phyloP scores from a whole-genome alignment of 1,140 invertebrate genomes.

The Drosophila paulistorum region DNA sequence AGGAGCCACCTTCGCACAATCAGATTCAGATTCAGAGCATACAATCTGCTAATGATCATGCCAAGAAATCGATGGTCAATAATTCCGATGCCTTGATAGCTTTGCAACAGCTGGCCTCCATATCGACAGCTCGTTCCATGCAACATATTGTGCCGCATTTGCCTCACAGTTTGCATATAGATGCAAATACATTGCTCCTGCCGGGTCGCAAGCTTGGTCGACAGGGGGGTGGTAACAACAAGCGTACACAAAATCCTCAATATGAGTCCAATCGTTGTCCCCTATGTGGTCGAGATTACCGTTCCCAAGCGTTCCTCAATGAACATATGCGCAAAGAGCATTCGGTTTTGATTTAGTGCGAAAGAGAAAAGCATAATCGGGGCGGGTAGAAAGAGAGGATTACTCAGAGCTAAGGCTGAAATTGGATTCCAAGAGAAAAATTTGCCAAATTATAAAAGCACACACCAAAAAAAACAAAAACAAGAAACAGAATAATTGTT shows the following conservation, averaged over 20 bases:
- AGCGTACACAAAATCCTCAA: slow-evolving; percentile 46
- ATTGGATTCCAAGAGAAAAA: slow-evolving; percentile 53
- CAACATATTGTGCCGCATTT: slow-evolving; percentile 65
- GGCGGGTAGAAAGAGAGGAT: background rate
- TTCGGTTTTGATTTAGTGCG: slow-evolving; percentile 72
- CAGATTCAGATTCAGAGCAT: slow-evolving; percentile 14
- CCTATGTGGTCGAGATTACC: slow-evolving; percentile 72
- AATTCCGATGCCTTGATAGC: slow-evolving; percentile 71
- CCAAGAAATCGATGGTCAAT: slow-evolving; percentile 51
- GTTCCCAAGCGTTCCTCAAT: slow-evolving; percentile 78
- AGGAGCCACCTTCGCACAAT: slow-evolving; percentile 49
- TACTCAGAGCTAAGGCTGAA: slow-evolving; percentile 44
- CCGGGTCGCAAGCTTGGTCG: slow-evolving; percentile 60
- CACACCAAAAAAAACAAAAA: slow-evolving; percentile 71
- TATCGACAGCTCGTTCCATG: slow-evolving; percentile 71
- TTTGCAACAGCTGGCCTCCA: slow-evolving; percentile 77
- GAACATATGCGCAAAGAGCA: slow-evolving; percentile 82
- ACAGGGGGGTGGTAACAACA: slow-evolving; percentile 53
- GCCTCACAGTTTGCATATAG: slow-evolving; percentile 62
- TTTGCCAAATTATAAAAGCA: slow-evolving; percentile 59
- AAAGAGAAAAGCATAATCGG: background rate
- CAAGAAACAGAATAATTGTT: slow-evolving; percentile 16
- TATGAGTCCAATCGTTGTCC: slow-evolving; percentile 81
- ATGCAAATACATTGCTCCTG: slow-evolving; percentile 55
- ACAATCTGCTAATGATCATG: slow-evolving; percentile 15